Evolutionary conservation across 2,888 invertebrate species (phyloP).

Genomic region (Orthosia incerta): DNA sequence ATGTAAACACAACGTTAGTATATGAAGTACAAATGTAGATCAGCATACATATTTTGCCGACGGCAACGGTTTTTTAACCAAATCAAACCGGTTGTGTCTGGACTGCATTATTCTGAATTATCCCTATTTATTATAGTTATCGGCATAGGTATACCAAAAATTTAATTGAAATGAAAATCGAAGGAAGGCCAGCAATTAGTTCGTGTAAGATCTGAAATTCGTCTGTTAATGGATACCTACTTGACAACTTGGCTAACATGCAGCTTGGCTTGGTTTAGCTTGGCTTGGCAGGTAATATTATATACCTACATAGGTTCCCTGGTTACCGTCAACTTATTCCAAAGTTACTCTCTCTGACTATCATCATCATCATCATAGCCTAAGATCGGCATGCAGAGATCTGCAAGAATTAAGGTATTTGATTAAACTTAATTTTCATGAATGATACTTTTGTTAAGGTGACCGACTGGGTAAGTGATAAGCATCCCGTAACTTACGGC

Average conservation of each 20-base stretch:
- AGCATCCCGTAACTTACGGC: too few relatives aligned
- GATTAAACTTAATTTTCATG: too few relatives aligned
- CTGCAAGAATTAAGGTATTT: too few relatives aligned
- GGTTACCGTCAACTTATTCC: too few relatives aligned
- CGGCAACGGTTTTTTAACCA: neutral
- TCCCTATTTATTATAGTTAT: too few relatives aligned
- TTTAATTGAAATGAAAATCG: neutral
- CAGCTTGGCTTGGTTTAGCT: neutral
- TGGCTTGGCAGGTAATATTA: neutral
- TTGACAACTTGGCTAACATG: neutral
- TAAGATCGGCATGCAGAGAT: too few relatives aligned
- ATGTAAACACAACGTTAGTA: neutral
- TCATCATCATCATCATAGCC: too few relatives aligned
- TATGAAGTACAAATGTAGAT: too few relatives aligned
- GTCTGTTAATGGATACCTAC: neutral
- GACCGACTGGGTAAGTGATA: too few relatives aligned
- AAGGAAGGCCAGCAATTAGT: neutral
- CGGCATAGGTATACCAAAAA: neutral
- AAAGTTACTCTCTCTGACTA: too few relatives aligned
- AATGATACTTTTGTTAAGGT: too few relatives aligned
- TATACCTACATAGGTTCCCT: too few relatives aligned
- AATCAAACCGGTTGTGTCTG: neutral
- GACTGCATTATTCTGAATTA: neutral
- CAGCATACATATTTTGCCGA: neutral
- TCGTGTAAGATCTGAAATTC: neutral